A percentile compares a stretch with the other conserved stretches of the same genome.
Conservation (phyloP, 2,797 vertebrate genomes). For the Siniperca undulata region DNA sequence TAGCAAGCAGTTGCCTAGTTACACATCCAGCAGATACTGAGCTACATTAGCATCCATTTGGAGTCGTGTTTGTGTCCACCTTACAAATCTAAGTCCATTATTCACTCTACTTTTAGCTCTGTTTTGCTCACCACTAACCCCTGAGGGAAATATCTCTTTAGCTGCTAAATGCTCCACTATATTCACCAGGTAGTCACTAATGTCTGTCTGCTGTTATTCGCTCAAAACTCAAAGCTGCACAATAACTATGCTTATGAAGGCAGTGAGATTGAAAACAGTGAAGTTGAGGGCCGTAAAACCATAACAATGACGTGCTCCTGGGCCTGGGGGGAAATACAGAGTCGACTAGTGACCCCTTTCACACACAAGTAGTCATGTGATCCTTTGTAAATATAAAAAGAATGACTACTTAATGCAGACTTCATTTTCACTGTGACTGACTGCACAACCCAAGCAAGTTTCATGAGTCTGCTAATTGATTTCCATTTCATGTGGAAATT, state of each 20-base stretch:
- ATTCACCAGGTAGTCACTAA: neutral
- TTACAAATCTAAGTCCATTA: neutral
- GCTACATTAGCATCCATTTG: neutral
- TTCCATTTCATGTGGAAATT: neutral
- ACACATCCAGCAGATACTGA: neutral
- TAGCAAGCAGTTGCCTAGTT: neutral
- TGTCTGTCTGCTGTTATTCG: too few species aligned
- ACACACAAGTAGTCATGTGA: neutral
- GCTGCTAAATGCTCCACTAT: neutral
- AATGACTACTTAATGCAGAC: neutral
- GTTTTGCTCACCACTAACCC: neutral
- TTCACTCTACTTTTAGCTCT: neutral
- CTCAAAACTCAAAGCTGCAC: neutral
- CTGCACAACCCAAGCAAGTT: neutral
- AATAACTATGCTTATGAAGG: neutral
- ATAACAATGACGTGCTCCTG: too few species aligned
- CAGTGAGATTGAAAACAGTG: neutral
- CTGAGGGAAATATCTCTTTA: neutral
- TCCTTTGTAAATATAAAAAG: too few species aligned
- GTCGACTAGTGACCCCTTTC: too few species aligned
- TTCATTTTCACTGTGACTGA: neutral
- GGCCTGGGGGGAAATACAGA: too few species aligned
- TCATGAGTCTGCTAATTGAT: neutral
- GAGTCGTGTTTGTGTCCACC: neutral
- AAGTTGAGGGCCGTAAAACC: too few species aligned